Percentiles rank a stretch among this genome's conserved stretches.
These are phyloP conservation scores for Coluber constrictor DNA, from an alignment of 2,797 vertebrate genomes.

Conservation along the genomic window DNA sequence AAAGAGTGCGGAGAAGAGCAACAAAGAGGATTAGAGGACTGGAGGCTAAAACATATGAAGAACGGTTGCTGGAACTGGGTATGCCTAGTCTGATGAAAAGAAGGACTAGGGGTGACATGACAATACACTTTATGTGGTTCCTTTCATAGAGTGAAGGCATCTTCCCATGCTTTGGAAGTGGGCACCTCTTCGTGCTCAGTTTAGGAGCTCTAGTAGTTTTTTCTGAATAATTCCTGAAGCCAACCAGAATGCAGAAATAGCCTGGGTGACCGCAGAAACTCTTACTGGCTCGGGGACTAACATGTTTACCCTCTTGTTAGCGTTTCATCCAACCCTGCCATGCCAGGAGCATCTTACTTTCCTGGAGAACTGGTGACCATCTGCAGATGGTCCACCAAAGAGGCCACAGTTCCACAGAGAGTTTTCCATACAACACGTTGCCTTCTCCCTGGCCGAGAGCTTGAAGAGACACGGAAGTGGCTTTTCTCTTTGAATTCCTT, in stretches of 20 bases:
- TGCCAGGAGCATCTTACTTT: no score
- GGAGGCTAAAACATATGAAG: no score
- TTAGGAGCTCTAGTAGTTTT: background rate
- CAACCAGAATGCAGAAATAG: background rate
- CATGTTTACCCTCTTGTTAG: background rate
- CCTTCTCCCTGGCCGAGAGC: background rate
- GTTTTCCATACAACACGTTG: background rate
- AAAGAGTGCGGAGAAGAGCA: no score
- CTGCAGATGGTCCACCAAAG: background rate
- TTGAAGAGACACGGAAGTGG: background rate
- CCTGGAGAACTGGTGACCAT: background rate
- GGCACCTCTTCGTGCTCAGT: background rate
- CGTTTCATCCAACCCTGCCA: background rate
- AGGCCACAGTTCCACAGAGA: background rate
- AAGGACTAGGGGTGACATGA: no score
- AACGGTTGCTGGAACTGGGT: no score
- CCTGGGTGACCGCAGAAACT: background rate
- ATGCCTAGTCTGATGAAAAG: no score
- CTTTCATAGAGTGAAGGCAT: no score
- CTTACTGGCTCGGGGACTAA: background rate
- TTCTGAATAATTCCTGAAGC: background rate
- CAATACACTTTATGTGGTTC: background rate
- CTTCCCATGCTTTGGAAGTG: background rate
- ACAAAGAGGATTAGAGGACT: no score
- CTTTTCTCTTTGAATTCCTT: constrained; percentile 55